phyloP scores from a whole-genome alignment of 2,797 vertebrate species.

The Myotis vivesi region DNA sequence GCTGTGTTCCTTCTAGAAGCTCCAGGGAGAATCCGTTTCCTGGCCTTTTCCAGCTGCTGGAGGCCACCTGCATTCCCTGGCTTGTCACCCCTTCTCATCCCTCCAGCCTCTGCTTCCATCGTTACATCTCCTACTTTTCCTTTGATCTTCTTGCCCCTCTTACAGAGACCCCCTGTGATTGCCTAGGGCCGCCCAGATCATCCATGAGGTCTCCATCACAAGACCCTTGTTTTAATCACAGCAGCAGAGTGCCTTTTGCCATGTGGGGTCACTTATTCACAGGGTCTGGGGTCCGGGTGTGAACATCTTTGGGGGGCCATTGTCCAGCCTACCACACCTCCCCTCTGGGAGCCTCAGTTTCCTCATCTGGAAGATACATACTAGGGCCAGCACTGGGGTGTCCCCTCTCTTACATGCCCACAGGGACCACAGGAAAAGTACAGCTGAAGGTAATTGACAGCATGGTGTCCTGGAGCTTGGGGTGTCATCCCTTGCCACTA shows the following conservation, averaged over 20 bases:
- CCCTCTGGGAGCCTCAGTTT: not conserved
- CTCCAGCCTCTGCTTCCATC: not conserved
- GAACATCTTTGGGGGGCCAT: not conserved
- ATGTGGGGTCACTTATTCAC: not conserved
- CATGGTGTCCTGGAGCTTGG: not conserved
- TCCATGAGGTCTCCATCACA: not conserved
- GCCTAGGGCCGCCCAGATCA: not conserved
- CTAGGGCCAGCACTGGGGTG: not conserved
- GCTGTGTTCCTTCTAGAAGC: not conserved
- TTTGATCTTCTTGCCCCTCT: not conserved
- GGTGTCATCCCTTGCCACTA: accelerated
- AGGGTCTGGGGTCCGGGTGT: not conserved
- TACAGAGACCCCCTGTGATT: not conserved
- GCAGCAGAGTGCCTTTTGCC: not conserved
- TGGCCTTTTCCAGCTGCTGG: not conserved
- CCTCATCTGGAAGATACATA: not conserved
- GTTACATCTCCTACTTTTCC: not conserved
- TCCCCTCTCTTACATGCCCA: accelerated
- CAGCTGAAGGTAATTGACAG: not conserved
- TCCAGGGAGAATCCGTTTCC: not conserved
- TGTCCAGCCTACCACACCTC: not conserved
- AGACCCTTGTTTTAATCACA: not conserved
- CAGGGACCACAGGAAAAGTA: not conserved
- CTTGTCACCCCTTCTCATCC: not conserved
- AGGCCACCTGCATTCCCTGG: not conserved